Percentiles rank a stretch among this genome's conserved stretches.
Conservation (phyloP, 2,888 invertebrate genomes). For the Aspidiotus rigidus region DNA sequence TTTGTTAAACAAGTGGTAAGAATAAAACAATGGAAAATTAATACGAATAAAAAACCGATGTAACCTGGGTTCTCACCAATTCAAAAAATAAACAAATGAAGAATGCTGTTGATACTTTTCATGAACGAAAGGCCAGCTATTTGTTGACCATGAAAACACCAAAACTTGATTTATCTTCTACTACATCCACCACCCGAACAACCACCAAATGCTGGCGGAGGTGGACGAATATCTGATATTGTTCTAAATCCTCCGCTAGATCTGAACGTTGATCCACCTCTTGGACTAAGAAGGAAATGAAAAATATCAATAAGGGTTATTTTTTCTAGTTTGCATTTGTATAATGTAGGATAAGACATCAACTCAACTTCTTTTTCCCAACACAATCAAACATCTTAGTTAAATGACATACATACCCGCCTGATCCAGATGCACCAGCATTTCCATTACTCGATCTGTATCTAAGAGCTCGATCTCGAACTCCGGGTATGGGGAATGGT, state of each 20-base stretch:
- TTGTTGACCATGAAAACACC: too few species aligned
- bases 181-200: conserved; percentile 3
- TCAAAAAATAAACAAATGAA: too few species aligned
- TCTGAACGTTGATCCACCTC: not conserved
- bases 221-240: conserved; percentile 20
- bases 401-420: not conserved
- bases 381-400: too few species aligned
- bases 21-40: too few species aligned
- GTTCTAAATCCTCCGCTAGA: conserved; percentile 20
- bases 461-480: conserved; percentile 11
- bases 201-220: conserved; percentile 12
- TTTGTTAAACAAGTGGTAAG: too few species aligned
- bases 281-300: not conserved
- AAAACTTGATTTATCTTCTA: not conserved
- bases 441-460: conserved; percentile 10
- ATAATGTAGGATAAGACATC: too few species aligned
- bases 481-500: not conserved
- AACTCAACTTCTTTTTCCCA: too few species aligned
- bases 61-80: too few species aligned
- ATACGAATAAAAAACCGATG: too few species aligned
- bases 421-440: not conserved
- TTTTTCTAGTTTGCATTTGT: not conserved
- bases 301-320: not conserved
- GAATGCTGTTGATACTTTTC: too few species aligned
- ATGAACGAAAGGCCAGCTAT: too few species aligned